Conservation (phyloP, 2,113 vertebrate species). For the Notarius quadriscutis region DNA sequence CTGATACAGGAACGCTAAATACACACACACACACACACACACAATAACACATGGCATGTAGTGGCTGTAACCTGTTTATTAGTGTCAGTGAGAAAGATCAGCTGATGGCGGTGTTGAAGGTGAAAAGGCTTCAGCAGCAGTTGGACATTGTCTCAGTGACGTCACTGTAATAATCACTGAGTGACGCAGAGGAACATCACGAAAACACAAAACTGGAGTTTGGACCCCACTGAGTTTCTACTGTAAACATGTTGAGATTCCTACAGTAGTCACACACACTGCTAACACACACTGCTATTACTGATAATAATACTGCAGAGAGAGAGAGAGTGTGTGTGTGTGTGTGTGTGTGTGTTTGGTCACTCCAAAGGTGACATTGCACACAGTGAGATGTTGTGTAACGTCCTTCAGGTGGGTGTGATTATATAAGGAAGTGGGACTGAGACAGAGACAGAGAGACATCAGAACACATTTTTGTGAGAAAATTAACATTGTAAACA, state of each 20-base stretch:
- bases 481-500: not conserved
- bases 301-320: conserved; percentile 24
- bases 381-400: conserved; percentile 62
- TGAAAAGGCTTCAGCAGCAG: not conserved
- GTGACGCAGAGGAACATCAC: not conserved
- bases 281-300: not conserved
- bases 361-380: conserved; percentile 58
- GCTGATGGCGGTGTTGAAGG: not conserved
- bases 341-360: conserved; percentile 29
- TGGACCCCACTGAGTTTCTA: not conserved
- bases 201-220: not conserved
- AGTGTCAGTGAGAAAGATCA: not conserved
- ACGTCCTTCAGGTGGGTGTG: conserved; percentile 68
- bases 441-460: not conserved
- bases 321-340: not conserved
- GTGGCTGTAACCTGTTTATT: not conserved
- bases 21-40: conserved; percentile 26
- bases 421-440: conserved; percentile 64
- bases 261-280: conserved; percentile 19
- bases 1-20: conserved; percentile 89
- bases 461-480: not conserved
- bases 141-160: not conserved
- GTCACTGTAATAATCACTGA: not conserved
- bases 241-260: not conserved
- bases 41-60: not conserved